phyloP scores from a whole-genome alignment of 2,888 invertebrate species.

The Cheilosia pagana region DNA sequence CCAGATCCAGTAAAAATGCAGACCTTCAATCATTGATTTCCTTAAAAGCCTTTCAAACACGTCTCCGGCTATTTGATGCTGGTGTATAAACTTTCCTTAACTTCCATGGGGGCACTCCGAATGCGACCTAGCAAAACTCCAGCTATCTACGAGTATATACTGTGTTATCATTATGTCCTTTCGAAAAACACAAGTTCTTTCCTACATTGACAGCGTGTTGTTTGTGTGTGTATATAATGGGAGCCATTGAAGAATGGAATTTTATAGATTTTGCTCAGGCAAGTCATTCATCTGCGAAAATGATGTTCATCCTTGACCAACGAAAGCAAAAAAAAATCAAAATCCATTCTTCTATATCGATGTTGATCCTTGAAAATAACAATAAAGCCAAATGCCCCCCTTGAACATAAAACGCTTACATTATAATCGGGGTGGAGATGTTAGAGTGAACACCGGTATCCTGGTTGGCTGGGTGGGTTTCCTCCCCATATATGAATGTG shows the following conservation, averaged over 20 bases:
- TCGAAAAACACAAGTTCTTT: constrained; percentile 1
- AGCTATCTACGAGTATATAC: background rate
- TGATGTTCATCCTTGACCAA: constrained; percentile 66
- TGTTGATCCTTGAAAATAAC: constrained; percentile 67
- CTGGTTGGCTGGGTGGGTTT: constrained; percentile 42
- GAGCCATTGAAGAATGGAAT: constrained; percentile 24
- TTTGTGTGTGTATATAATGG: constrained; percentile 20
- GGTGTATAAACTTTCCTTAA: background rate
- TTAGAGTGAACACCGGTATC: constrained; percentile 39
- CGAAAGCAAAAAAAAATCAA: constrained; percentile 16
- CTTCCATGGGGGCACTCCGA: constrained; percentile 26
- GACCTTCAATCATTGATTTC: too few relatives aligned
- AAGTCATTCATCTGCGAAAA: constrained; percentile 62
- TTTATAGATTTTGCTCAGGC: constrained; percentile 45
- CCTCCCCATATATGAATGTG: constrained; percentile 15
- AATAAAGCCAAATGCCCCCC: constrained; percentile 53
- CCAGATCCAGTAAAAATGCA: too few relatives aligned
- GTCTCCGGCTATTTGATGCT: constrained; percentile 57
- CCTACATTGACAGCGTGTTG: background rate
- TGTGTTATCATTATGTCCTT: constrained; percentile 46
- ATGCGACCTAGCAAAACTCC: constrained; percentile 36
- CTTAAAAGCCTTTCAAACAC: constrained; percentile 67
- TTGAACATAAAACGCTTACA: constrained; percentile 44
- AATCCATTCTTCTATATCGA: constrained; percentile 57
- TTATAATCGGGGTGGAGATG: constrained; percentile 14